These are phyloP conservation scores for Ranitomeya imitator DNA, from an alignment of 2,113 vertebrate species.

Conservation along the genomic window DNA sequence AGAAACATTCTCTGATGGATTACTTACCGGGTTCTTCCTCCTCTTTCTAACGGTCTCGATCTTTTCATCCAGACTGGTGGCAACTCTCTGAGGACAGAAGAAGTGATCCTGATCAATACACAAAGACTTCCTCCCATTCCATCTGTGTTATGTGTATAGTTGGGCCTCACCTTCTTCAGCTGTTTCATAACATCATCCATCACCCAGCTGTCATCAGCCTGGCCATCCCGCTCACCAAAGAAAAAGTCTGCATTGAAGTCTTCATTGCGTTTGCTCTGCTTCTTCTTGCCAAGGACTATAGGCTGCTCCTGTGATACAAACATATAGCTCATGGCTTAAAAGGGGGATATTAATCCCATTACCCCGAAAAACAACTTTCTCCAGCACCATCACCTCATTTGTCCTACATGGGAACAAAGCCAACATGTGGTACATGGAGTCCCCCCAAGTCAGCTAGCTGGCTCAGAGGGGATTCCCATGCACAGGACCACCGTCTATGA, in stretches of 20 bases:
- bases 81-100: constrained; percentile 72
- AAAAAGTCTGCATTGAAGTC: constrained; percentile 82
- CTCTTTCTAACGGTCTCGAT: constrained; percentile 90
- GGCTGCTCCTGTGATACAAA: constrained; percentile 66
- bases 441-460: too few relatives aligned
- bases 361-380: too few relatives aligned
- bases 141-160: too few relatives aligned
- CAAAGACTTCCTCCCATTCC: not conserved
- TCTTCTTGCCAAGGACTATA: constrained; percentile 69
- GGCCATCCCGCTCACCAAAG: constrained; percentile 82
- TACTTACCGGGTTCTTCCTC: constrained; percentile 80
- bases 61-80: constrained; percentile 93
- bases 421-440: too few relatives aligned
- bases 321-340: too few relatives aligned
- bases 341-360: too few relatives aligned
- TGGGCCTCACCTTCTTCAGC: constrained; percentile 80
- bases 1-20: not conserved
- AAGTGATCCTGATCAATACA: not conserved
- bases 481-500: too few relatives aligned
- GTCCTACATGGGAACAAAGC: too few relatives aligned
- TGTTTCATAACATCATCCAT: constrained; percentile 85
- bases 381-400: too few relatives aligned
- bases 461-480: too few relatives aligned
- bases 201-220: constrained; percentile 76
- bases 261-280: constrained; percentile 51